Base-by-base conservation (phyloP, 2,888 invertebrate genomes). In the Pediacus dermestoides region DNA sequence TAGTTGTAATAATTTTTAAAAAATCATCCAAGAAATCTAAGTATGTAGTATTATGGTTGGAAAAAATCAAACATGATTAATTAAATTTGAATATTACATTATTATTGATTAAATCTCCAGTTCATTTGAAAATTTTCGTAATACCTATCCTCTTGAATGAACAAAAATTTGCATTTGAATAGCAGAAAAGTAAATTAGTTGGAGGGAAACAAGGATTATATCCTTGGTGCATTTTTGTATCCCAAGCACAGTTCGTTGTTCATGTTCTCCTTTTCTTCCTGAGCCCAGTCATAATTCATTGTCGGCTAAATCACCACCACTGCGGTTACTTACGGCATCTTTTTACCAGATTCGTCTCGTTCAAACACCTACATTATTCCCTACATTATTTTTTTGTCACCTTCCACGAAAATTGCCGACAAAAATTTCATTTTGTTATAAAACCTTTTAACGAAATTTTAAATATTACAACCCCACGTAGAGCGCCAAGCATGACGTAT, bases 121-220 rank as follows among this genome's bases (percentile, higher is more conserved):
- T 7, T n/a, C n/a, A 18, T 18, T 6, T 18, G 21, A 7, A 18
- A 18, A 18, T 18, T 6, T 18, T n/a, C n/a, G n/a, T n/a, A n/a
- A n/a, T n/a, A n/a, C n/a, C 6, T 18, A 6, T 18, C n/a, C 21
- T 18, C 6, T 18, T 18, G 21, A n/a, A 6, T 6, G n/a, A 18
- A 6, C 6, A 18, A 18, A 18, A 18, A 18, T 18, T 18, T 18
- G 21, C 21, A 18, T 18, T 18, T 18, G 6, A 18, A 18, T 18
- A 22, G 10, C 26, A 41, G 36, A 44, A 46, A 48, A 50, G 44
- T 42, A 48, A 52, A 49, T 53, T 51, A 53, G 47, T 40, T 40
- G 38, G 48, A 46, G 37, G 48, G 48, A 46, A 53, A 52, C 49
- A 43, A 34, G 47, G 45, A 46, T 50, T 49, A 54, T 47, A 40